Evolutionary conservation across 2,888 invertebrate genomes (phyloP).

Genomic region (Lasioglossum pauxillum): DNA sequence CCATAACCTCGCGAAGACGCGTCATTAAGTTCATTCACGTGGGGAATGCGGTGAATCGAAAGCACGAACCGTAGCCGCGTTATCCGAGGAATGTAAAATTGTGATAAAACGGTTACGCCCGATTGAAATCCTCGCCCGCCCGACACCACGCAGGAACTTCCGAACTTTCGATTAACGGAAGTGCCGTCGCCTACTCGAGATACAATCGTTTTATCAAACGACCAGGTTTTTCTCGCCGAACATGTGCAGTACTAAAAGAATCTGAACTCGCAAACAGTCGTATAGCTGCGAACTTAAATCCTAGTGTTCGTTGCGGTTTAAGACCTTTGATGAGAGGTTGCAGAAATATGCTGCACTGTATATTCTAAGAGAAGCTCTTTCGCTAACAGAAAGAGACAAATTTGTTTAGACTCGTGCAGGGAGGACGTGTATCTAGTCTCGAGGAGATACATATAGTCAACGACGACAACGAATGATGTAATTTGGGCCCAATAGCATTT

Average conservation of each 20-base stretch:
- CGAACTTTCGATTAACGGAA: conserved; percentile 15
- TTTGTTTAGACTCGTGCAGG: conserved; percentile 40
- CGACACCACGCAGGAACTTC: conserved; percentile 17
- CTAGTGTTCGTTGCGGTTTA: neutral
- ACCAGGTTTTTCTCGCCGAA: neutral
- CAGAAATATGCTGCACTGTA: conserved; percentile 75
- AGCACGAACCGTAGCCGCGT: conserved; percentile 47
- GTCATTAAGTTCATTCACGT: conserved; percentile 72
- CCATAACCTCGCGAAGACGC: conserved; percentile 65
- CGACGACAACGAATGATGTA: conserved; percentile 70
- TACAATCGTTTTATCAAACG: neutral
- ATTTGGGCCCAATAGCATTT: conserved; percentile 85
- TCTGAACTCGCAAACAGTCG: neutral
- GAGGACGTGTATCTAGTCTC: conserved; percentile 42
- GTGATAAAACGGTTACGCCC: conserved; percentile 49
- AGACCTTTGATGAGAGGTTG: conserved; percentile 24
- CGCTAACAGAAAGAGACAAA: conserved; percentile 16
- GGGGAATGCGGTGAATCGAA: conserved; percentile 67
- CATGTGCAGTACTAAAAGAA: neutral
- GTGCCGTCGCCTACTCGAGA: neutral
- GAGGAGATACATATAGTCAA: conserved; percentile 67
- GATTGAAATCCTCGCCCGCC: conserved; percentile 43
- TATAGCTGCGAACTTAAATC: neutral
- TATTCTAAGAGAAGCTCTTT: conserved; percentile 46
- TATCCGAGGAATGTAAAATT: conserved; percentile 57